Conservation (phyloP, 2,113 vertebrate species). For the Empidonax alnorum region DNA sequence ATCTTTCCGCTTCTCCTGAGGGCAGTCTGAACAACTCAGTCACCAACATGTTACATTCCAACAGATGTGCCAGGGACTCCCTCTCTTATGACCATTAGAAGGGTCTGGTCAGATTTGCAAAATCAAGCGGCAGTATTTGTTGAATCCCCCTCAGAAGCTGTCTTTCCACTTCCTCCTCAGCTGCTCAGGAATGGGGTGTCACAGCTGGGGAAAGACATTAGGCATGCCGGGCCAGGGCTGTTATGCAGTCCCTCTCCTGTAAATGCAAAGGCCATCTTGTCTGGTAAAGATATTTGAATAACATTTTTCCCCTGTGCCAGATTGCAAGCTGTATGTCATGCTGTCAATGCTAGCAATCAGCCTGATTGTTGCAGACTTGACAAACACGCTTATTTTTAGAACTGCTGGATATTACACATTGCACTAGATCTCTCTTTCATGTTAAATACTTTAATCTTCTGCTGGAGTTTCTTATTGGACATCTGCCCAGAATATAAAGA, state of each 20-base stretch:
- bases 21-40: background rate
- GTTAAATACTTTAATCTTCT: constrained; percentile 75
- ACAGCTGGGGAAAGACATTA: background rate
- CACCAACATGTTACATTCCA: background rate
- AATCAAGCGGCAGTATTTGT: background rate
- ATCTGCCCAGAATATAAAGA: constrained; percentile 74
- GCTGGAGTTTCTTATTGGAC: constrained; percentile 73
- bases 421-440: constrained; percentile 66
- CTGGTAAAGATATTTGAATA: constrained; percentile 11
- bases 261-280: background rate
- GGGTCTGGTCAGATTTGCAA: background rate
- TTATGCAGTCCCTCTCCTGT: background rate
- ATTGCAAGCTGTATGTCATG: constrained; percentile 51
- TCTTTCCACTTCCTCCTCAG: background rate
- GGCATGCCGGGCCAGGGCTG: background rate
- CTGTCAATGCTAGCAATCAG: constrained; percentile 64
- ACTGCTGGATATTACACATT: constrained; percentile 64
- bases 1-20: background rate
- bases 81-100: background rate
- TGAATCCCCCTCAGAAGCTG: background rate
- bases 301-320: constrained; percentile 40
- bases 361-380: constrained; percentile 52
- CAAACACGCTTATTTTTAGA: constrained; percentile 70
- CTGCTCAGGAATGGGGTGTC: background rate
- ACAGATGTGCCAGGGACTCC: background rate